Evolutionary conservation across 92 coral and sea anemone species (phyloP).

Genomic region (Paramuricea clavata): DNA sequence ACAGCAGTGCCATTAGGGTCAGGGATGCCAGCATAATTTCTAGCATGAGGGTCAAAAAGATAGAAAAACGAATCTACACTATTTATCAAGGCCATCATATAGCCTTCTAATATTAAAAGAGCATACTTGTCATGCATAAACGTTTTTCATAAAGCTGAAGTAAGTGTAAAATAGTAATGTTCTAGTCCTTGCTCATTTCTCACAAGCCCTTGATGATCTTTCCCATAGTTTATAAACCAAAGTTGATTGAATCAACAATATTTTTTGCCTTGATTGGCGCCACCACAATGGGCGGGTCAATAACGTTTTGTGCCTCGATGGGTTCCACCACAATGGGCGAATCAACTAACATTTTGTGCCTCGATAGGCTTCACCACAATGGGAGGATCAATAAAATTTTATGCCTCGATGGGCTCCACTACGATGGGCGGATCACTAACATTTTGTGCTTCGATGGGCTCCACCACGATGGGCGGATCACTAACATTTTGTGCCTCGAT

Average conservation of each 20-base stretch:
- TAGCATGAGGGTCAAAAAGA: conserved; percentile 72
- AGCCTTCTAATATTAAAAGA: conserved; percentile 51
- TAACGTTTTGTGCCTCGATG: not conserved
- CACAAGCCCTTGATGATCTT: conserved; percentile 51
- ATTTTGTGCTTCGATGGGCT: not conserved
- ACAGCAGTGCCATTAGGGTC: conserved; percentile 7
- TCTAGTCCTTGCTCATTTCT: conserved; percentile 48
- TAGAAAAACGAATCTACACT: conserved; percentile 41
- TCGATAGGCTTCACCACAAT: conserved; percentile 51
- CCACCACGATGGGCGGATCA: not conserved
- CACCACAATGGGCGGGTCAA: conserved; percentile 6
- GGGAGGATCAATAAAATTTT: conserved; percentile 23
- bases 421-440: not conserved
- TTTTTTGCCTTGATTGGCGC: not conserved
- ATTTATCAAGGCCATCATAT: conserved; percentile 62
- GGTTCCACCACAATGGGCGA: not conserved
- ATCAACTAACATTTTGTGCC: conserved; percentile 37
- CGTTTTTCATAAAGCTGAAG: conserved; percentile 6
- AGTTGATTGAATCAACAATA: conserved; percentile 26
- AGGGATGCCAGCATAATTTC: conserved; percentile 53
- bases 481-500: not conserved
- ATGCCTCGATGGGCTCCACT: conserved; percentile 16
- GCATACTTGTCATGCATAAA: not conserved
- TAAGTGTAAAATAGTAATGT: conserved; percentile 56
- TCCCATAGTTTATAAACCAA: conserved; percentile 49